phyloP scores from a whole-genome alignment of 1,140 invertebrate genomes.

The Phocides pigmalion region DNA sequence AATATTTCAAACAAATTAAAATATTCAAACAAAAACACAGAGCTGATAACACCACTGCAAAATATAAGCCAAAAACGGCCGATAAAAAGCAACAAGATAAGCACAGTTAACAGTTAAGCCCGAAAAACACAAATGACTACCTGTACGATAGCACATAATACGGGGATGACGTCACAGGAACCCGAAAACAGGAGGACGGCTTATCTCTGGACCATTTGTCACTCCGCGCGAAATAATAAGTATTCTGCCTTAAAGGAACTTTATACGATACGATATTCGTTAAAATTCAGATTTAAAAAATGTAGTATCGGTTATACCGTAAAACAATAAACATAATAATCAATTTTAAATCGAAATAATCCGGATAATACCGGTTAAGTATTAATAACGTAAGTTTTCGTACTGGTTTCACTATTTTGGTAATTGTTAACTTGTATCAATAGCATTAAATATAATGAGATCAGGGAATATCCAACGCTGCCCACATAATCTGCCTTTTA shows the following conservation, averaged over 20 bases:
- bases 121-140: background rate
- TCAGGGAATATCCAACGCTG: no score
- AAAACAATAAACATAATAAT: no score
- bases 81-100: background rate
- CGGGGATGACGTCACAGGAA: conserved; percentile 15
- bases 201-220: conserved; percentile 49
- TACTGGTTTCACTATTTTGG: no score
- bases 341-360: no score
- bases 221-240: conserved; percentile 50
- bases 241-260: conserved; percentile 35
- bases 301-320: no score
- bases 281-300: no score
- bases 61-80: background rate
- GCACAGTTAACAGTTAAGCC: background rate
- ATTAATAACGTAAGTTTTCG: no score
- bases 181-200: conserved; percentile 30
- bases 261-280: conserved; percentile 30
- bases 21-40: background rate
- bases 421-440: no score
- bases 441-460: no score
- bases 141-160: conserved; percentile 6
- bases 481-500: no score
- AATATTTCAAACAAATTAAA: no score
- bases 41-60: background rate
- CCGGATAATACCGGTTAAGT: no score